phyloP scores from a whole-genome alignment of 2,797 vertebrate species.

The Adelosebastes latens region DNA sequence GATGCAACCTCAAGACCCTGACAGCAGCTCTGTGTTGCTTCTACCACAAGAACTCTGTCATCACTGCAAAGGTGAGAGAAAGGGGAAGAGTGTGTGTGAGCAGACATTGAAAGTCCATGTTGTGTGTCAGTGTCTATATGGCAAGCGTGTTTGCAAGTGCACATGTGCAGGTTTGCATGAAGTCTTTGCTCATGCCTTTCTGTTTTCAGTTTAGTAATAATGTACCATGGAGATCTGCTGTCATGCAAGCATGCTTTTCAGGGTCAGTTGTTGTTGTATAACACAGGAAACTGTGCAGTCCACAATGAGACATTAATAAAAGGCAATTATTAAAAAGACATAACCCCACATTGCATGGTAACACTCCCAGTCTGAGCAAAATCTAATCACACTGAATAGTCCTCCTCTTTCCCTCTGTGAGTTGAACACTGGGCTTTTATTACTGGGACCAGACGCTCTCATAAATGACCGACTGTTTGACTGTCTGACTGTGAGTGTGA shows the following conservation, averaged over 20 bases:
- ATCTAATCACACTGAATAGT: conserved; percentile 67
- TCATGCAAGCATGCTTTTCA: background rate
- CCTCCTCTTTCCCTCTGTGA: conserved; percentile 55
- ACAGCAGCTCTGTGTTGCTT: conserved; percentile 94
- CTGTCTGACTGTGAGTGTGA: conserved; percentile 44
- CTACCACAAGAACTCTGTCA: conserved; percentile 91
- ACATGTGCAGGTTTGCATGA: background rate
- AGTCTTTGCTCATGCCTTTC: background rate
- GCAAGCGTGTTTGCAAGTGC: background rate
- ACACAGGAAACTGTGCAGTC: conserved; percentile 8
- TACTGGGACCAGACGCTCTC: conserved; percentile 66
- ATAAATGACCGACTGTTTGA: conserved; percentile 73
- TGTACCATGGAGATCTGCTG: background rate
- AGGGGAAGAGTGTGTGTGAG: background rate
- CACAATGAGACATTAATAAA: background rate
- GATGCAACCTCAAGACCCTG: conserved; percentile 89
- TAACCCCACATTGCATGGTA: conserved; percentile 5
- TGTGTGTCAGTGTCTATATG: background rate
- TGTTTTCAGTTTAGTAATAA: background rate
- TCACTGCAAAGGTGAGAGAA: conserved; percentile 92
- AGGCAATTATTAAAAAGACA: background rate
- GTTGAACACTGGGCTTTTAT: conserved; percentile 76
- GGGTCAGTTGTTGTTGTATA: background rate
- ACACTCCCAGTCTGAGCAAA: conserved; percentile 52
- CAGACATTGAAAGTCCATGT: background rate